phyloP scores from a whole-genome alignment of 2,888 invertebrate genomes.

The Scaptomyza cyrtandrae region DNA sequence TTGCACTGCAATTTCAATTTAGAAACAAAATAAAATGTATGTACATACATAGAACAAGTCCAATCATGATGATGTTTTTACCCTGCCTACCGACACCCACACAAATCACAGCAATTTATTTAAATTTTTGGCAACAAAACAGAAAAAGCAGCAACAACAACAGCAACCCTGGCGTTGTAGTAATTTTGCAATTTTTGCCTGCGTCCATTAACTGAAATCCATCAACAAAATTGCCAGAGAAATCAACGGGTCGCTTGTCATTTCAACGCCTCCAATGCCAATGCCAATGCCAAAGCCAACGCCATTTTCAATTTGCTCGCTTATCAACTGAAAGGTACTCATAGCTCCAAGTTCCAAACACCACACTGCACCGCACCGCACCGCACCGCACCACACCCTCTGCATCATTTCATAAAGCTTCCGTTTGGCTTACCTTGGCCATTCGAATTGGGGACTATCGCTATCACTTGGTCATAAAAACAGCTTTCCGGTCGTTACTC shows the following conservation, averaged over 20 bases:
- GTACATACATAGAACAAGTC: constrained; percentile 7
- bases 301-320: constrained; percentile 77
- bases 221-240: constrained; percentile 81
- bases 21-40: constrained; percentile 69
- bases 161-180: constrained; percentile 30
- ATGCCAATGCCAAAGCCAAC: constrained; percentile 60
- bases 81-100: constrained; percentile 33
- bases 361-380: not conserved
- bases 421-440: constrained; percentile 57
- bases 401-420: constrained; percentile 13
- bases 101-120: constrained; percentile 78
- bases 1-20: constrained; percentile 81
- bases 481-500: constrained; percentile 83
- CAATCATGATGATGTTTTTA: constrained; percentile 26
- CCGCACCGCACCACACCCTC: not conserved
- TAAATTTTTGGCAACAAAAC: constrained; percentile 51
- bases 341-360: constrained; percentile 25
- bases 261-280: constrained; percentile 71
- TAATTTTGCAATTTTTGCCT: constrained; percentile 67
- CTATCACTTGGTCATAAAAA: constrained; percentile 82
- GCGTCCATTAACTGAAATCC: constrained; percentile 81
- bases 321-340: constrained; percentile 60
- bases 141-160: constrained; percentile 9
- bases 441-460: constrained; percentile 39
- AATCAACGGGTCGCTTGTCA: constrained; percentile 74